Conservation (phyloP, 2,888 invertebrate species). For the Trachelus tabidus region DNA sequence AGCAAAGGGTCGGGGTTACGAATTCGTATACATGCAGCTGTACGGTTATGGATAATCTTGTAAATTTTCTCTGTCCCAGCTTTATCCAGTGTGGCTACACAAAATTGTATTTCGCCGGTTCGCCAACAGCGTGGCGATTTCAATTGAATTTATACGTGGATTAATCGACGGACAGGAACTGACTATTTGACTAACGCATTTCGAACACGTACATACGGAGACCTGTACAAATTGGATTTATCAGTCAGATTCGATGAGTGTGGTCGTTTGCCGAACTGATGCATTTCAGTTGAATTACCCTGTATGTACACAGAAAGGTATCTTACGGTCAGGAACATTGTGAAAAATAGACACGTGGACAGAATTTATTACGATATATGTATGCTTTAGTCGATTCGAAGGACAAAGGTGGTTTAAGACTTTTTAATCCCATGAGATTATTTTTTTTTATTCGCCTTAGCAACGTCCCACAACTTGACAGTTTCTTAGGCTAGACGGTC, state of each 20-base stretch:
- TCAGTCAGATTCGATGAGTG: neutral
- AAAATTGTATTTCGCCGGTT: slow-evolving; percentile 35
- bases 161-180: slow-evolving; percentile 32
- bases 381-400: neutral
- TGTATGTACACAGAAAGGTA: neutral
- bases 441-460: neutral
- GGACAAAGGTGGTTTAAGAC: neutral
- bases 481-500: neutral
- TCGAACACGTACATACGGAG: neutral
- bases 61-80: slow-evolving; percentile 33
- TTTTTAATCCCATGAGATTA: neutral
- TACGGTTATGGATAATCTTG: slow-evolving; percentile 16
- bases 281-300: neutral
- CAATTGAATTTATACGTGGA: slow-evolving; percentile 32
- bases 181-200: neutral
- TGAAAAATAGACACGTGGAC: neutral
- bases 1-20: neutral
- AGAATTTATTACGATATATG: neutral
- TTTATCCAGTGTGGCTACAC: slow-evolving; percentile 23
- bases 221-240: neutral
- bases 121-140: neutral
- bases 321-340: neutral
- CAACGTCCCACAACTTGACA: neutral
- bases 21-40: neutral
- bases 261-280: neutral